Evolutionary conservation across 2,797 vertebrate genomes (phyloP), one percentile per base, ranked within the genome.

Genomic region (Tadarida brasiliensis): DNA sequence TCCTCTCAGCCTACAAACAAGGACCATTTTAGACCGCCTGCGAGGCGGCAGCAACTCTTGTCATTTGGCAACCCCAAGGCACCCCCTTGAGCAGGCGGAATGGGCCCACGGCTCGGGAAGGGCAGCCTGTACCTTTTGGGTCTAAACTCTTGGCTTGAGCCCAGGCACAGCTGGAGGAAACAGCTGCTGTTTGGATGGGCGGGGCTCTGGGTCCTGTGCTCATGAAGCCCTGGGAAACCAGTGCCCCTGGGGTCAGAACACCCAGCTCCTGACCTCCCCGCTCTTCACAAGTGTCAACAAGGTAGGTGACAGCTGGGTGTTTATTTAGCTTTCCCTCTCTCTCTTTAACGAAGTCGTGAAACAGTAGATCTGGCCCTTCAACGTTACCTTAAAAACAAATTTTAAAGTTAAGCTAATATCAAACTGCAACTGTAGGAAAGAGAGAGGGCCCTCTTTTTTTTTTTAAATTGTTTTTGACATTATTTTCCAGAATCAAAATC

Each of bases 401-500:
- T 56, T 81, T 68, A 35, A 90, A 77, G 33, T 81, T 85, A 81
- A 16, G 59, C 44, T 70, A 39, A 67, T 22, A 17, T 68, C n/a
- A 71, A 84, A 54, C 30, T 67, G 7, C 56, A 71, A 26, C 17
- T 73, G 3, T 35, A 78, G 76, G 44, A 68, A 74, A 70, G 61
- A 61, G n/a, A 63, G n/a, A 73, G 51, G 39, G 5, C 7, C 0
- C 6, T 59, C n/a, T 76, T 44, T 71, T 17, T 22, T 15, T 51
- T 63, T 30, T 44, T 7, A 44, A 44, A 44, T 44, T 51, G 24
- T 57, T 78, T 91, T 93, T 81, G 20, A 87, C 47, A 33, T 77
- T 71, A 57, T 87, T 83, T 87, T 57, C 70, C 91, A 93, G 82
- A 86, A 76, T 90, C 30, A 39, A 88, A 91, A 71, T 30, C 35